phyloP scores from a whole-genome alignment of 2,888 invertebrate species.

The Plusia festucae region DNA sequence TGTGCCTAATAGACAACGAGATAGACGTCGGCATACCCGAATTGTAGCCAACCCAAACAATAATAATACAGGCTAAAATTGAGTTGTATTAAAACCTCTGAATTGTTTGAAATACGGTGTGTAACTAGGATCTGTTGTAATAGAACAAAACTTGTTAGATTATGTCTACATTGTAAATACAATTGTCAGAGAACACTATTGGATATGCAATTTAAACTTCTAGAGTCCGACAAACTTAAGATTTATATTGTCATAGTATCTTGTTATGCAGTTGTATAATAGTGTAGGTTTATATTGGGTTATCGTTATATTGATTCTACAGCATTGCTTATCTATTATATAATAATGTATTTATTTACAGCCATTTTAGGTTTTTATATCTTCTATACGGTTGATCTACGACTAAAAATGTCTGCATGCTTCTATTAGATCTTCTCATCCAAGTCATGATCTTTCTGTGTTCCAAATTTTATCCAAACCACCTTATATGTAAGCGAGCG shows the following conservation, averaged over 20 bases:
- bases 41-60: too few species aligned
- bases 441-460: background rate
- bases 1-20: constrained; percentile 42
- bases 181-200: background rate
- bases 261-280: background rate
- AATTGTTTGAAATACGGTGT: background rate
- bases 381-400: background rate
- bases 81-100: constrained; percentile 10
- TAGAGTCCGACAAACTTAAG: background rate
- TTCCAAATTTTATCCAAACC: background rate
- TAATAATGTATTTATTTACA: too few species aligned
- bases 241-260: background rate
- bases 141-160: background rate
- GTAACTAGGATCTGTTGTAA: background rate
- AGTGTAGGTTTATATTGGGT: background rate
- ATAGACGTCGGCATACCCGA: constrained; percentile 27
- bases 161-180: background rate
- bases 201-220: background rate
- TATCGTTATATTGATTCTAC: background rate
- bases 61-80: constrained; percentile 6
- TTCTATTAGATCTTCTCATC: background rate
- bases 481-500: background rate
- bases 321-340: too few species aligned
- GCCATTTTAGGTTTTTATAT: background rate
- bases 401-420: background rate